Base-by-base conservation (phyloP, 2,113 vertebrate species). In the Engystomops pustulosus region DNA sequence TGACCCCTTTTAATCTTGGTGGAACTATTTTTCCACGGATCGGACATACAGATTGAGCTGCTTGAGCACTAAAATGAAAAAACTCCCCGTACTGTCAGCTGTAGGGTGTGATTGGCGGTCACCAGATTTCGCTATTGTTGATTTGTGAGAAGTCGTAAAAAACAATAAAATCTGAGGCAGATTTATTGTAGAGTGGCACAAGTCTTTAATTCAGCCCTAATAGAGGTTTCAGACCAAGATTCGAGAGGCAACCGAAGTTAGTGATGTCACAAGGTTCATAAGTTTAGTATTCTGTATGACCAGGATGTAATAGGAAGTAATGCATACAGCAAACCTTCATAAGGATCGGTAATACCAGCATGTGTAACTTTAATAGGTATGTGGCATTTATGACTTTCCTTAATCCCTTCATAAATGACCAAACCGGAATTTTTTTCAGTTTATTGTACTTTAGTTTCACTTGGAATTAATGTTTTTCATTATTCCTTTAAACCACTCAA, bases 321-420 rank as follows among this genome's bases (percentile, higher is more conserved):
- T 90, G 88, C 86, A 90, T 85, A 87, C 88, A 89, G 89, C 88
- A 83, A 91, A 89, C 86, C 85, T 85, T 67, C 30, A 84, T 86
- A 5, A 20, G 30, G 17, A 67, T 20, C 36, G 30, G 62, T 67
- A 67, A 67, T 67, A 67, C 62, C 62, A 67, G 62, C 32, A 67
- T 67, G 62, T 67, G 62, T 67, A 67, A 36, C 62, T 36, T 67
- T 67, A 34, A 67, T 67, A 36, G 62, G 62, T 67, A 36, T 36
- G 32, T 67, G 62, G 62, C 62, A 67, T 67, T 67, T 67, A 67
- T 67, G 62, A 67, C 62, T 36, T 67, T 67, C 32, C 32, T 67
- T 67, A 67, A 67, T 67, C 62, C 62, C 62, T 67, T 67, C 62
- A 36, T 67, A 67, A 67, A 67, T 67, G 32, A 67, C 32, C 62